Evolutionary conservation across 2,113 vertebrate species (phyloP).

Genomic region (Strix uralensis): DNA sequence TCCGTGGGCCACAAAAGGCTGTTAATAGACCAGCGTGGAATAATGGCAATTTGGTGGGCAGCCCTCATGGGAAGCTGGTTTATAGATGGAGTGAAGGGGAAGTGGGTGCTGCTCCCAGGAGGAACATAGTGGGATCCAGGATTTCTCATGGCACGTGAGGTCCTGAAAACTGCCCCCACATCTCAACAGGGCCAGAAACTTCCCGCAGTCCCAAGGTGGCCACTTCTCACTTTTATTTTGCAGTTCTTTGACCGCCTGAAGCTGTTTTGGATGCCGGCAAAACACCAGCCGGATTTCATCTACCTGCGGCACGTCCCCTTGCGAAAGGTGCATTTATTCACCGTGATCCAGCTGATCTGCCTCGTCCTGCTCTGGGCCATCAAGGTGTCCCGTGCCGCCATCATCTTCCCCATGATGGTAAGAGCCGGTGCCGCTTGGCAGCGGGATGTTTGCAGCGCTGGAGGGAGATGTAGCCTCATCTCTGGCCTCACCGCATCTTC

Average conservation of each 20-base stretch:
- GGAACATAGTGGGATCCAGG: rapidly evolving
- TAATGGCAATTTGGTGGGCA: background rate
- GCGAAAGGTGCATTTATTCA: slow-evolving; percentile 96
- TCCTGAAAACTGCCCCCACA: rapidly evolving
- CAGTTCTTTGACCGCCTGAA: slow-evolving; percentile 96
- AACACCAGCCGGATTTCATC: slow-evolving; percentile 96
- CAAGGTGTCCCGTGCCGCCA: too few relatives aligned
- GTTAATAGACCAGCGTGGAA: rapidly evolving
- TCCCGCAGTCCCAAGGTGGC: background rate
- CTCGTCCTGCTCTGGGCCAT: slow-evolving; percentile 92
- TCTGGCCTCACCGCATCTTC: too few relatives aligned
- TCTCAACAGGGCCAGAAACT: background rate
- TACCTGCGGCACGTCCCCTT: slow-evolving; percentile 94
- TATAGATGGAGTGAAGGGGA: rapidly evolving
- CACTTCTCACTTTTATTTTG: background rate
- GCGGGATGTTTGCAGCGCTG: too few relatives aligned
- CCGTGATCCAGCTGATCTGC: slow-evolving; percentile 89
- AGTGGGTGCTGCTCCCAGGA: background rate
- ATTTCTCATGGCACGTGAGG: too few relatives aligned
- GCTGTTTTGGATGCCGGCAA: slow-evolving; percentile 95
- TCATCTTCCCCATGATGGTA: too few relatives aligned
- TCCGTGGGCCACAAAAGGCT: background rate
- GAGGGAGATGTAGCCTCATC: too few relatives aligned
- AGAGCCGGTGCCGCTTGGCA: too few relatives aligned
- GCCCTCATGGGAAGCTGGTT: background rate